Conservation (phyloP, 2,113 vertebrate genomes). For the Garra rufa region DNA sequence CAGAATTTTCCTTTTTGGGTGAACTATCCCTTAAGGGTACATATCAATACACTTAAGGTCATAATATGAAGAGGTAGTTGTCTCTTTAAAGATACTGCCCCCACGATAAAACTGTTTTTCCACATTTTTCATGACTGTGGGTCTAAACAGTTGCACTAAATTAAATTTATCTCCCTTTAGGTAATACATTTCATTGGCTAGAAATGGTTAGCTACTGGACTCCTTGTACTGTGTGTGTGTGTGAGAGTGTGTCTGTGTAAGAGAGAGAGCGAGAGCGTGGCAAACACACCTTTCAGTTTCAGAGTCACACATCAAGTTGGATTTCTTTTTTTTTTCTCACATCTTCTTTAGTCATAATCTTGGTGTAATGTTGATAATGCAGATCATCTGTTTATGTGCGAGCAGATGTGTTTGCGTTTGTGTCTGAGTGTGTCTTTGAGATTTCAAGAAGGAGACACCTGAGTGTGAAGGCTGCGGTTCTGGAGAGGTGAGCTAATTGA, state of each 20-base stretch:
- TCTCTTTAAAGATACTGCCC: neutral
- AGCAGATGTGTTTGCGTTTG: neutral
- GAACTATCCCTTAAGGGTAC: too few species aligned
- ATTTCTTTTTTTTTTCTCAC: neutral
- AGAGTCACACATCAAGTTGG: neutral
- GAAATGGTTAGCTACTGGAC: neutral
- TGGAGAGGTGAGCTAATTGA: constrained; percentile 12
- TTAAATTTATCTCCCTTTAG: neutral
- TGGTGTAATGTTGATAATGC: neutral
- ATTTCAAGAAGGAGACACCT: neutral
- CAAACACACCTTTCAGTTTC: constrained; percentile 2
- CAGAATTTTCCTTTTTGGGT: too few species aligned
- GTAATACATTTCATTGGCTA: neutral
- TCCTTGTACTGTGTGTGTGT: neutral
- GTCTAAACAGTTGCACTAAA: neutral
- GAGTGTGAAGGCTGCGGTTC: neutral
- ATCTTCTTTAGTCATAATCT: neutral
- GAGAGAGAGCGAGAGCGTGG: neutral
- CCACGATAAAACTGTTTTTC: neutral
- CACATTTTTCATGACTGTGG: neutral
- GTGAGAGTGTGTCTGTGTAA: neutral
- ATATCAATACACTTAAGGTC: neutral
- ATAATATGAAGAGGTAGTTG: neutral
- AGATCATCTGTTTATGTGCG: neutral
- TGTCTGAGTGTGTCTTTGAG: constrained; percentile 6